phyloP scores from a whole-genome alignment of 2,113 vertebrate genomes.

The Eclectus roratus region DNA sequence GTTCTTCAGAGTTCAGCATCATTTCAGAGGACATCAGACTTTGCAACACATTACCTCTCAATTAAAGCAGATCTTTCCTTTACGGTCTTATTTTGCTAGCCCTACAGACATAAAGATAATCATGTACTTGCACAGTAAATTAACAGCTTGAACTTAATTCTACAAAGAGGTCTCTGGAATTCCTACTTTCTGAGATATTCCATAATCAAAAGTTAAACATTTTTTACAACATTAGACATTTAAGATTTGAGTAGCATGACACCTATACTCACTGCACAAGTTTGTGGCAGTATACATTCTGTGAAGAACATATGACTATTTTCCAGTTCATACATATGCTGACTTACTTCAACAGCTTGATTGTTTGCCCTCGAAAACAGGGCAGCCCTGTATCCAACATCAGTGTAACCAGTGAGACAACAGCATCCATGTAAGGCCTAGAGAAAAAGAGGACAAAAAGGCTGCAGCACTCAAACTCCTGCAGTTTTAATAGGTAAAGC shows the following conservation, averaged over 20 bases:
- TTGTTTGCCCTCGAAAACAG: conserved; percentile 96
- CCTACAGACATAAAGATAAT: neutral
- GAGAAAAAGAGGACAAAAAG: neutral
- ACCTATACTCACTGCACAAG: neutral
- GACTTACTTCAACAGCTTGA: conserved; percentile 94
- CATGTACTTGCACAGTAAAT: neutral
- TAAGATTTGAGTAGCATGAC: neutral
- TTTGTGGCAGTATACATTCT: neutral
- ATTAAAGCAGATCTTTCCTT: neutral
- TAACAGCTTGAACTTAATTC: neutral
- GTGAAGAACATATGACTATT: neutral
- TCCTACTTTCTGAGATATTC: neutral
- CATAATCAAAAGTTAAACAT: neutral
- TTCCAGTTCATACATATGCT: neutral
- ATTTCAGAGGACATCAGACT: neutral
- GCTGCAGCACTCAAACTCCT: neutral
- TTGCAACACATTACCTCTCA: neutral
- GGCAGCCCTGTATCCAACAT: conserved; percentile 94
- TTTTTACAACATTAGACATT: neutral
- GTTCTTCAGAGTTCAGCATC: neutral
- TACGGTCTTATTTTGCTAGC: neutral
- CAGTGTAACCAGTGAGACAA: conserved; percentile 91
- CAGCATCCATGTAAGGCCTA: conserved; percentile 97
- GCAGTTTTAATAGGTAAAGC: neutral
- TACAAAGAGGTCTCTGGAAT: neutral